These are phyloP conservation scores for Ashinkailepas kermadecensis DNA, from an alignment of 2,888 invertebrate genomes.

Conservation along the genomic window DNA sequence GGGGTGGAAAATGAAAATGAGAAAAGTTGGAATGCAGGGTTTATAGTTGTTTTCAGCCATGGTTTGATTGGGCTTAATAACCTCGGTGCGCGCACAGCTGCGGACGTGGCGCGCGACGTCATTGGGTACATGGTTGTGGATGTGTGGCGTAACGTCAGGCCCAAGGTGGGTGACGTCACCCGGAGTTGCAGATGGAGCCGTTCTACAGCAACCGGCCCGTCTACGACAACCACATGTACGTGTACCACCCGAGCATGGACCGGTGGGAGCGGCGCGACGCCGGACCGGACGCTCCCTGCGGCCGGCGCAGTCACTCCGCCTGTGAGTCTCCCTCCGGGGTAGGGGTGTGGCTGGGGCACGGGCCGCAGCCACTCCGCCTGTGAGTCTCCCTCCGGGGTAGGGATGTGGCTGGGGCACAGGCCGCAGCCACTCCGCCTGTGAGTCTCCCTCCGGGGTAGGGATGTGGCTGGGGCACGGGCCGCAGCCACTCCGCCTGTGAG, in stretches of 20 bases:
- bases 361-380: constrained; percentile 25
- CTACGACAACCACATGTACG: constrained; percentile 15
- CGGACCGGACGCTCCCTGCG: constrained; percentile 11
- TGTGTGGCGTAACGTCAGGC: too few species aligned
- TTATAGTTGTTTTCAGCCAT: too few species aligned
- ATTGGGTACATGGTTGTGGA: too few species aligned
- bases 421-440: constrained; percentile 26
- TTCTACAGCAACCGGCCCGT: constrained; percentile 15
- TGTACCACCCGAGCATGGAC: constrained; percentile 22
- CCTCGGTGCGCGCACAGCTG: too few species aligned
- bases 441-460: background rate
- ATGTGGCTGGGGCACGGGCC: background rate
- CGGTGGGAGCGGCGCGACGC: constrained; percentile 4
- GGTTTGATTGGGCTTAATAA: too few species aligned
- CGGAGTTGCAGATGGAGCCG: background rate
- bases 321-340: background rate
- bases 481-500: constrained; percentile 27
- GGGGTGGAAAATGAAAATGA: too few species aligned
- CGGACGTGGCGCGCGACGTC: too few species aligned
- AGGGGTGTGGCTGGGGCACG: too few species aligned
- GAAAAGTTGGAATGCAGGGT: too few species aligned
- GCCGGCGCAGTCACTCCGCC: constrained; percentile 27
- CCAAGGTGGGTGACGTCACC: too few species aligned
- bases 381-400: background rate
- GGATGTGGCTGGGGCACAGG: too few species aligned